Evolutionary conservation across 2,888 invertebrate genomes (phyloP).

Genomic region (Oscheius myriophilus): DNA sequence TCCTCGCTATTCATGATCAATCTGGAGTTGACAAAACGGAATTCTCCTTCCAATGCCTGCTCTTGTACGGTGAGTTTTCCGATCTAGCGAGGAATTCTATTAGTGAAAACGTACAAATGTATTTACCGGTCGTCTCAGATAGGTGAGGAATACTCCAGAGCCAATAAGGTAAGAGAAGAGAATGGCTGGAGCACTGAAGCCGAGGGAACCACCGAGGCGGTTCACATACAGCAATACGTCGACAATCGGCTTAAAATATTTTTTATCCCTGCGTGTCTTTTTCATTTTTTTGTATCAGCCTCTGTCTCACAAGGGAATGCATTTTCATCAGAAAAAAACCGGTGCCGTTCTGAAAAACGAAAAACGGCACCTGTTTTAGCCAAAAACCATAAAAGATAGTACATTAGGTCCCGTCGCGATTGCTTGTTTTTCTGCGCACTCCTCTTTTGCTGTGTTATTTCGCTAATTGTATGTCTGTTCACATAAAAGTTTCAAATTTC

Average conservation of each 20-base stretch:
- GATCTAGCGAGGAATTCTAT: constrained; percentile 39
- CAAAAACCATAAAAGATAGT: too few species aligned
- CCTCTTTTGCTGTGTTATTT: too few species aligned
- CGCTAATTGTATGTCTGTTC: too few species aligned
- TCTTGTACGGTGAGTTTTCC: constrained; percentile 90
- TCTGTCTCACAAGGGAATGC: too few species aligned
- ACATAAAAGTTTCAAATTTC: too few species aligned
- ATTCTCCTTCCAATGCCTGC: constrained; percentile 97
- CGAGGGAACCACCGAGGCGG: constrained; percentile 85
- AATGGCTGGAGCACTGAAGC: constrained; percentile 85
- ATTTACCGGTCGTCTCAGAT: constrained; percentile 63
- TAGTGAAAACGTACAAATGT: background rate
- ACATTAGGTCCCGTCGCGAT: too few species aligned
- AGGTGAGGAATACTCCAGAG: constrained; percentile 87
- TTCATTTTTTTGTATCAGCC: background rate
- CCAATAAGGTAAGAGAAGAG: constrained; percentile 88
- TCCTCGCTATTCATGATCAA: constrained; percentile 97
- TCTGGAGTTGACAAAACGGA: constrained; percentile 92
- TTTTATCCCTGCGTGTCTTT: background rate
- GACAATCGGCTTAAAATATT: constrained; percentile 79
- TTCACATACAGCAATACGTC: constrained; percentile 94
- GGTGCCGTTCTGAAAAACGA: too few species aligned
- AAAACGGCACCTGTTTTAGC: too few species aligned
- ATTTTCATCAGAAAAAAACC: too few species aligned
- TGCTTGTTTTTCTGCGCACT: too few species aligned